Evolutionary conservation across 2,113 vertebrate species (phyloP).

Genomic region (Perca schrenkii): DNA sequence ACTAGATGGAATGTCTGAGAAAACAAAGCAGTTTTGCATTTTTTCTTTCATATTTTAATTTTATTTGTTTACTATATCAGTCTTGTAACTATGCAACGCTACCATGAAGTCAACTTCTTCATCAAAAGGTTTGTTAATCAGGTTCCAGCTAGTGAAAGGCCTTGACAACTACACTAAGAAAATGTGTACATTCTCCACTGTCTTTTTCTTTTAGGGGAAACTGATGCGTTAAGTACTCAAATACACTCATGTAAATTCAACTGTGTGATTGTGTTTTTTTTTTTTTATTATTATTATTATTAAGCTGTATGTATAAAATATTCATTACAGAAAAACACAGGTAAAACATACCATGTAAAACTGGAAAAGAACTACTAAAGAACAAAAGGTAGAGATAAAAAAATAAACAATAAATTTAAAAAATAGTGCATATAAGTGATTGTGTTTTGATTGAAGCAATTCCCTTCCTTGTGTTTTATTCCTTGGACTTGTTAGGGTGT

Average conservation of each 20-base stretch:
- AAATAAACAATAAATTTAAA: no score
- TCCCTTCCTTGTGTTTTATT: conserved; percentile 17
- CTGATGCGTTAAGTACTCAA: not conserved
- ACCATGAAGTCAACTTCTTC: not conserved
- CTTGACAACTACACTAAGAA: not conserved
- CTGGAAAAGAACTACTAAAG: no score
- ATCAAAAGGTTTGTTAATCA: not conserved
- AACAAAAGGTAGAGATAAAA: no score
- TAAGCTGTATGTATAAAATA: no score
- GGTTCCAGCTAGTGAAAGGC: not conserved
- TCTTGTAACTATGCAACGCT: not conserved
- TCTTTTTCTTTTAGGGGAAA: conserved; percentile 21
- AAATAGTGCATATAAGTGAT: no score
- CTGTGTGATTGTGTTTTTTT: conserved; percentile 4
- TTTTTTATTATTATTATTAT: no score
- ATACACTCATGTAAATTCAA: conserved; percentile 1
- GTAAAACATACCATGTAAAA: no score
- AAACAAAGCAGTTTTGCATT: not conserved
- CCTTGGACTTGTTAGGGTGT: conserved; percentile 7
- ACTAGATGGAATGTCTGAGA: not conserved
- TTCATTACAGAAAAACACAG: no score
- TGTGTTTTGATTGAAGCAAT: not conserved
- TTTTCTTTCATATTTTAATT: not conserved
- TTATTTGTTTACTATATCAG: not conserved
- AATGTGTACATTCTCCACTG: not conserved